A percentile compares a stretch with the other conserved stretches of the same genome.
These are phyloP conservation scores for Hypomesus transpacificus DNA, from an alignment of 2,113 vertebrate genomes.

Conservation along the genomic window DNA sequence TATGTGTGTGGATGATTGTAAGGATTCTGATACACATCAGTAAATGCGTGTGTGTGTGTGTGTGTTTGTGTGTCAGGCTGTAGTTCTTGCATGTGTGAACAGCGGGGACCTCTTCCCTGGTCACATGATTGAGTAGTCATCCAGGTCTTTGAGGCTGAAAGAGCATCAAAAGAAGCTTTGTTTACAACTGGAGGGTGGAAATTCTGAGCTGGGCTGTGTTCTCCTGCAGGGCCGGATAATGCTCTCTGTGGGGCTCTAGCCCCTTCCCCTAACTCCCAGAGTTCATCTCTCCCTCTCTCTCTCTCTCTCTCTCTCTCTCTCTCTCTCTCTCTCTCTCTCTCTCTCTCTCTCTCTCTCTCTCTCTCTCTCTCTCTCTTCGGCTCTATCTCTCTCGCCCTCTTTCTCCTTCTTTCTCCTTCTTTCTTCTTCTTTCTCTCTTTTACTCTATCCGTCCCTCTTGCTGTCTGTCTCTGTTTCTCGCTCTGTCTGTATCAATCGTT, in stretches of 20 bases:
- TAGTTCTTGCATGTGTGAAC: slow-evolving; percentile 15
- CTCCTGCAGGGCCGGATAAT: slow-evolving; percentile 34
- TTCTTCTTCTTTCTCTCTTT: not conserved
- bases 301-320: slow-evolving; percentile 3
- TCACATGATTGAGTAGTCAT: slow-evolving; percentile 55
- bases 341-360: not conserved
- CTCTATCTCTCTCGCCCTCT: not conserved
- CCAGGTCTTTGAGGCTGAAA: slow-evolving; percentile 35
- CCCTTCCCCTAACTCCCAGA: slow-evolving; percentile 12
- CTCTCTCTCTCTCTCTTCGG: not conserved
- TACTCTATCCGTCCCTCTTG: not conserved
- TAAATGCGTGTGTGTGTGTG: not conserved
- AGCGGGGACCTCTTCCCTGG: slow-evolving; percentile 23
- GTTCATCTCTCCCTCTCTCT: slow-evolving; percentile 8
- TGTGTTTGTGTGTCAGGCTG: slow-evolving; percentile 7
- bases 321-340: slow-evolving; percentile 1
- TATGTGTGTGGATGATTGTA: too few relatives aligned
- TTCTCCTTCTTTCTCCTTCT: not conserved
- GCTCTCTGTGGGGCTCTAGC: slow-evolving; percentile 29
- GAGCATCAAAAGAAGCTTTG: slow-evolving; percentile 64
- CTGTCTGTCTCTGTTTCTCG: slow-evolving; percentile 1
- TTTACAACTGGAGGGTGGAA: slow-evolving; percentile 53
- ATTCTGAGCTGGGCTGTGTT: slow-evolving; percentile 26
- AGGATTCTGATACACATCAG: not conserved
- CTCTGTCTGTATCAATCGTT: not conserved